Percentiles rank a stretch among this genome's conserved stretches.
Evolutionary conservation across 2,797 vertebrate genomes (phyloP).

Genomic region (Poecilia wingei): DNA sequence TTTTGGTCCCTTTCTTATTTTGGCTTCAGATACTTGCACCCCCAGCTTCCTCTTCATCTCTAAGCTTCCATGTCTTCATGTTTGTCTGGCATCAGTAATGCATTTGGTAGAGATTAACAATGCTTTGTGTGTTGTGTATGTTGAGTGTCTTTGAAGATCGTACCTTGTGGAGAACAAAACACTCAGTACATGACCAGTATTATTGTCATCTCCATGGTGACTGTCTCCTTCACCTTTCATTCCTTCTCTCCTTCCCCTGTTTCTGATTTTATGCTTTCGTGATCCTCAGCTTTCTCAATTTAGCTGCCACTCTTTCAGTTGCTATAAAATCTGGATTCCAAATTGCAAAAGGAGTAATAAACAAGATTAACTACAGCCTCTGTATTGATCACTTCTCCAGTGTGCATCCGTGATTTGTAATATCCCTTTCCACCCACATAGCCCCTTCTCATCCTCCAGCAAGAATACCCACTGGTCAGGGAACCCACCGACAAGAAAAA

Average conservation of each 20-base stretch:
- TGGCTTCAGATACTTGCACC: constrained; percentile 11
- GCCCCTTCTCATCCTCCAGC: constrained; percentile 19
- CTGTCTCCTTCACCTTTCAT: constrained; percentile 63
- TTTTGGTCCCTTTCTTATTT: constrained; percentile 8
- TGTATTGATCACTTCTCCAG: constrained; percentile 69
- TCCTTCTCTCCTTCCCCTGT: constrained; percentile 25
- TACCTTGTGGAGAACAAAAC: constrained; percentile 54
- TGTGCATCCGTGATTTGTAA: constrained; percentile 73
- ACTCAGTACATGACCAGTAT: constrained; percentile 63
- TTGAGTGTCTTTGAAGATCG: constrained; percentile 36
- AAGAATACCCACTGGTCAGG: constrained; percentile 31
- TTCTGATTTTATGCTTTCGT: constrained; percentile 38
- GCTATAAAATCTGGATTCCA: constrained; percentile 74
- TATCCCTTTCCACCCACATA: constrained; percentile 23
- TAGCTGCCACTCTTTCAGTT: constrained; percentile 62
- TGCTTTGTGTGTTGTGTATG: constrained; percentile 52
- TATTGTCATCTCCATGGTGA: constrained; percentile 73
- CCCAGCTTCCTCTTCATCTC: constrained; percentile 35
- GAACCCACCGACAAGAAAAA: constrained; percentile 62
- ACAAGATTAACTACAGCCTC: constrained; percentile 72
- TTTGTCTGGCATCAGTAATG: constrained; percentile 56
- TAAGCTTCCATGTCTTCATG: constrained; percentile 32
- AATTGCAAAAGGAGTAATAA: constrained; percentile 76
- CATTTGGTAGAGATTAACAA: constrained; percentile 62
- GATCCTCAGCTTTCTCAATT: constrained; percentile 57